These are phyloP conservation scores for Diaprepes abbreviatus DNA, from an alignment of 2,888 invertebrate species.

Conservation along the genomic window DNA sequence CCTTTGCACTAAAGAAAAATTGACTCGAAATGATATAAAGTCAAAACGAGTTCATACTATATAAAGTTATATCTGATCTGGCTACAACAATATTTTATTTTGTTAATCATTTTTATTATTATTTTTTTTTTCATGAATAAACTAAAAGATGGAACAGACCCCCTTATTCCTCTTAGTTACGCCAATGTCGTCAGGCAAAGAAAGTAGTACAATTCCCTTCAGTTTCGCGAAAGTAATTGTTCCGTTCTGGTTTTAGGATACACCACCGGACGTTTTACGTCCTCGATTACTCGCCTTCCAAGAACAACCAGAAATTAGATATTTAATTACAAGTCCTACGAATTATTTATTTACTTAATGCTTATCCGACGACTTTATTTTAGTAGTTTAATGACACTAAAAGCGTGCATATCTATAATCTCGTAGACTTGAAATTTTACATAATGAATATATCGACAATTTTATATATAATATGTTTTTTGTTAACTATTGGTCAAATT, in stretches of 20 bases:
- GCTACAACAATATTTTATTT: too few relatives aligned
- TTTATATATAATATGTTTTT: not conserved
- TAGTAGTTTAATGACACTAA: slow-evolving; percentile 28
- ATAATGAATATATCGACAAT: not conserved
- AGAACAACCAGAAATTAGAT: slow-evolving; percentile 27
- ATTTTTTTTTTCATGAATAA: too few relatives aligned
- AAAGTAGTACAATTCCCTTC: not conserved
- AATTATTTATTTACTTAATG: slow-evolving; percentile 17
- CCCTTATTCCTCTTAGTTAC: too few relatives aligned
- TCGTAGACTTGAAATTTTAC: not conserved
- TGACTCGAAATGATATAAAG: too few relatives aligned
- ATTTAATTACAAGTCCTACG: slow-evolving; percentile 22
- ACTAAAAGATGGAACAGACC: too few relatives aligned
- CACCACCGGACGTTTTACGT: slow-evolving; percentile 9
- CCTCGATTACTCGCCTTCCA: slow-evolving; percentile 14
- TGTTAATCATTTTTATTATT: too few relatives aligned
- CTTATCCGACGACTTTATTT: slow-evolving; percentile 19
- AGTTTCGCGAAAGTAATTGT: not conserved
- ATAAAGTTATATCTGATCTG: too few relatives aligned
- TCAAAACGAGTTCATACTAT: too few relatives aligned
- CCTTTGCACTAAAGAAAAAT: too few relatives aligned
- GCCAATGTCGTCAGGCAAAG: not conserved
- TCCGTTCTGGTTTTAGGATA: not conserved
- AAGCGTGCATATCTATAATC: slow-evolving; percentile 16
- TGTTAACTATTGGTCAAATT: not conserved